Conservation (phyloP, 2,113 vertebrate species). For the Muntiacus muntjak region DNA sequence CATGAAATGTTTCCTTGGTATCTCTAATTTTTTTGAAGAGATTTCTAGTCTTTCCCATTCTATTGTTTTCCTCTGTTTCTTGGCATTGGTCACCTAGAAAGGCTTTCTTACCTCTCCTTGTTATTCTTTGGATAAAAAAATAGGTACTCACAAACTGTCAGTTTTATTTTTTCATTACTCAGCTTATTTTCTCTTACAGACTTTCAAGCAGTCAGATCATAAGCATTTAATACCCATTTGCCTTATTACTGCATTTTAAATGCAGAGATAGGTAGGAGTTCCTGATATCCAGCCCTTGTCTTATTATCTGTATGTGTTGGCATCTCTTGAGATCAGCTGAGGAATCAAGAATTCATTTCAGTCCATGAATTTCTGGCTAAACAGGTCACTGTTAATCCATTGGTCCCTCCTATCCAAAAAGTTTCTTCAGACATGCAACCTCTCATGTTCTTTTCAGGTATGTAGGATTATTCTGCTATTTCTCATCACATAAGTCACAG, state of each 20-base stretch:
- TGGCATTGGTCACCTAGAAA: background rate
- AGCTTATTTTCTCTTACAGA: background rate
- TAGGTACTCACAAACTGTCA: background rate
- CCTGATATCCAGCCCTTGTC: background rate
- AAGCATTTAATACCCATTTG: background rate
- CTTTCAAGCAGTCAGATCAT: background rate
- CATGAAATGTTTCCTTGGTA: background rate
- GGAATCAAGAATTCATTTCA: background rate
- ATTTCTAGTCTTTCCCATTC: background rate
- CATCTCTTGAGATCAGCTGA: background rate
- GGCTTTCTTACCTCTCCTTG: background rate
- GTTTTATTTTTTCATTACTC: background rate
- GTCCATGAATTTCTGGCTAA: background rate
- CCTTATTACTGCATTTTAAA: background rate
- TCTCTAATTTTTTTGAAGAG: background rate
- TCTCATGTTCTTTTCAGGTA: background rate
- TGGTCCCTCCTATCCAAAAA: background rate
- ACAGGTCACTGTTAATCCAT: background rate
- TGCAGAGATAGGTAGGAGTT: background rate
- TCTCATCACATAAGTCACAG: background rate
- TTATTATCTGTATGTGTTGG: background rate
- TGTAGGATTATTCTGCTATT: background rate
- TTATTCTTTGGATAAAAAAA: background rate
- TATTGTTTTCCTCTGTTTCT: background rate
- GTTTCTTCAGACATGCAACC: background rate